phyloP scores from a whole-genome alignment of 2,797 vertebrate species.

The Thalassophryne amazonica region DNA sequence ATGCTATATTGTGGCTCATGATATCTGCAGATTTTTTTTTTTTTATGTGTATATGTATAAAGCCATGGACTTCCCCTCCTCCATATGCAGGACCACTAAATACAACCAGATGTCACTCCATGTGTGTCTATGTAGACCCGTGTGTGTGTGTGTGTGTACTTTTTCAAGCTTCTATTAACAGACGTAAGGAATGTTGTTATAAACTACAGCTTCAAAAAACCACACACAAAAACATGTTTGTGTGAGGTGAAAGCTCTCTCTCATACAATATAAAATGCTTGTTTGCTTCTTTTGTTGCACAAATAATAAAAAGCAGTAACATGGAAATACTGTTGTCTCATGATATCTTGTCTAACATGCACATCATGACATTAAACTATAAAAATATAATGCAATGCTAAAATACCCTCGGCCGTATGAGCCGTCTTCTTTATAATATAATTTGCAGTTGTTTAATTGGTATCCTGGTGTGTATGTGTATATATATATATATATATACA shows the following conservation, averaged over 20 bases:
- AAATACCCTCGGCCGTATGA: too few relatives aligned
- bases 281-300: neutral
- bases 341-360: too few relatives aligned
- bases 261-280: neutral
- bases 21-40: too few relatives aligned
- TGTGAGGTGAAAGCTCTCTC: neutral
- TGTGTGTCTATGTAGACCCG: neutral
- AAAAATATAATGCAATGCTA: too few relatives aligned
- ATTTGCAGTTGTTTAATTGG: too few relatives aligned
- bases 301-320: neutral
- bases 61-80: neutral
- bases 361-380: too few relatives aligned
- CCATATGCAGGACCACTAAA: neutral
- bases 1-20: too few relatives aligned
- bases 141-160: neutral
- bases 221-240: neutral
- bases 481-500: too few relatives aligned
- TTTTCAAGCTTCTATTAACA: neutral
- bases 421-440: too few relatives aligned
- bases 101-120: conserved; percentile 5
- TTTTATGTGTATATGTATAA: too few relatives aligned
- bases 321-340: too few relatives aligned
- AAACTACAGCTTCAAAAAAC: neutral
- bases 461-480: too few relatives aligned
- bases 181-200: neutral